A percentile compares a stretch with the other conserved stretches of the same genome.
Conservation (phyloP, 53 echinoderm and acorn worm genomes). For the Apostichopus leukothele region DNA sequence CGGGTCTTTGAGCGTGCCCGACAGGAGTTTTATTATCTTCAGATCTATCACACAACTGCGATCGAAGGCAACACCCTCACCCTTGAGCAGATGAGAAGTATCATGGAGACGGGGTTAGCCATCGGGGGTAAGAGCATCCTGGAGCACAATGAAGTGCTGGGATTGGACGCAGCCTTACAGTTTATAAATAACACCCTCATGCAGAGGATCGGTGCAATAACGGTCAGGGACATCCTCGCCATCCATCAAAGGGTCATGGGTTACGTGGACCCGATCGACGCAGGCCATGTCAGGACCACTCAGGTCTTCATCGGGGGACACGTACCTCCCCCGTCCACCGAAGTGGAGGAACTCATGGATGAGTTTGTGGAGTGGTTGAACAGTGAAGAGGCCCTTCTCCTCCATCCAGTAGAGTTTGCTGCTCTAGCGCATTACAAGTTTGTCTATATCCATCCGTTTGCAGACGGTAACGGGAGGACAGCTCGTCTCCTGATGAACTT, state of each 20-base stretch:
- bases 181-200: slow-evolving; percentile 89
- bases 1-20: slow-evolving; percentile 77
- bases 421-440: slow-evolving; percentile 94
- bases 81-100: slow-evolving; percentile 84
- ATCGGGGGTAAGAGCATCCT: slow-evolving; percentile 88
- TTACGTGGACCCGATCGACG: slow-evolving; percentile 80
- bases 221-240: slow-evolving; percentile 74
- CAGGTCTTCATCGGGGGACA: slow-evolving; percentile 94
- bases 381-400: slow-evolving; percentile 64
- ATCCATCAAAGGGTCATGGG: slow-evolving; percentile 90
- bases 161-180: slow-evolving; percentile 76
- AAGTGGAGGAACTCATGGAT: slow-evolving; percentile 67
- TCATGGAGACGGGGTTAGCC: slow-evolving; percentile 91
- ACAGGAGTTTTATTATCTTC: slow-evolving; percentile 89
- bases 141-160: slow-evolving; percentile 94
- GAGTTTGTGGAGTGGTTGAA: slow-evolving; percentile 92
- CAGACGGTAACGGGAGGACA: slow-evolving; percentile 93
- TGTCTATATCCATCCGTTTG: slow-evolving; percentile 90
- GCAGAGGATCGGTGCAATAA: slow-evolving; percentile 73
- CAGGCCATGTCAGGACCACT: slow-evolving; percentile 78
- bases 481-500: slow-evolving; percentile 92
- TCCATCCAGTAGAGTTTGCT: slow-evolving; percentile 92
- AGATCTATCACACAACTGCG: slow-evolving; percentile 92
- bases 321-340: slow-evolving; percentile 78
- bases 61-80: slow-evolving; percentile 95